Conservation (phyloP, 2,113 vertebrate genomes). For the Plecotus auritus region DNA sequence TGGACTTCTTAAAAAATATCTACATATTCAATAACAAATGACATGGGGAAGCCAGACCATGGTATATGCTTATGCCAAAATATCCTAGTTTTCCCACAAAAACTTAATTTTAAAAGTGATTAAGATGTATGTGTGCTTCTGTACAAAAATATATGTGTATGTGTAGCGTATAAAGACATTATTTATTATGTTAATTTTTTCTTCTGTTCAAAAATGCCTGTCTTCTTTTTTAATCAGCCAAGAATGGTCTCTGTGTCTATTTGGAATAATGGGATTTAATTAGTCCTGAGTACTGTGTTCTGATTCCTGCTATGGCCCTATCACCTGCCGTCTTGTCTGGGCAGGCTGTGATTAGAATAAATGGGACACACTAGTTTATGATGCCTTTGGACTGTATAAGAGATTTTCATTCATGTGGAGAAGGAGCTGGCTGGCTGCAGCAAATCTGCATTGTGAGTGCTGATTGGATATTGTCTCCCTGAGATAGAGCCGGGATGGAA, state of each 20-base stretch:
- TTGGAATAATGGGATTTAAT: not conserved
- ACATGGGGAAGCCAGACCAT: not conserved
- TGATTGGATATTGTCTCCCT: conserved; percentile 35
- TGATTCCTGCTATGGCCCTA: not conserved
- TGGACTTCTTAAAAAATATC: not conserved
- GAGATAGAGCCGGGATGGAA: not conserved
- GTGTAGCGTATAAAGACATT: not conserved
- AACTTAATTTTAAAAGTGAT: not conserved
- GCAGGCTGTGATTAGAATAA: not conserved
- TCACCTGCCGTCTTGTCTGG: not conserved
- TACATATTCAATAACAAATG: not conserved
- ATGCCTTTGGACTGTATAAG: not conserved
- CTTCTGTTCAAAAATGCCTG: not conserved
- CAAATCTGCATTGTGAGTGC: not conserved
- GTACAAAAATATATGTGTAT: not conserved
- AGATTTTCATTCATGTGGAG: not conserved
- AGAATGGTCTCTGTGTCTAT: not conserved
- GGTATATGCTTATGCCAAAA: not conserved
- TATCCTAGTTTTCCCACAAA: not conserved
- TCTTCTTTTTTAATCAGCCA: not conserved
- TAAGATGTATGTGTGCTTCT: not conserved
- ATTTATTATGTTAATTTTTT: not conserved
- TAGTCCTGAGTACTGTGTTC: not conserved
- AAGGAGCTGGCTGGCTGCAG: not conserved
- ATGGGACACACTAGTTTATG: not conserved